phyloP scores from a whole-genome alignment of 2,113 vertebrate genomes.

The Gadus chalcogrammus region DNA sequence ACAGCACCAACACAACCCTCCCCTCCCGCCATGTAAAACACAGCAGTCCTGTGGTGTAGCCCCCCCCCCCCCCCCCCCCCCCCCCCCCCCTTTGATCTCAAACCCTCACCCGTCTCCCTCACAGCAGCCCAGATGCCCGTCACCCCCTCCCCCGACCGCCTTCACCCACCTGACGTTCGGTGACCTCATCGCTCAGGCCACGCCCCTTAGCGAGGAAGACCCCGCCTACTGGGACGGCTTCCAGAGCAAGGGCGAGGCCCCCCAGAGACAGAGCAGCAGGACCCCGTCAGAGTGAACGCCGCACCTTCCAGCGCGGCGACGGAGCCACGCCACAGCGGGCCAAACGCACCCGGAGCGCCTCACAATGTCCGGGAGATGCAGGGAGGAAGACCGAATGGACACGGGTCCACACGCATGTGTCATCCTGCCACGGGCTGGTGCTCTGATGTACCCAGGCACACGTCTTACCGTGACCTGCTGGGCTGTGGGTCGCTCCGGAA shows the following conservation, averaged over 20 bases:
- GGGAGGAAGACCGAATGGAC: neutral
- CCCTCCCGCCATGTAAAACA: neutral
- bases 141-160: slow-evolving; percentile 53
- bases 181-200: slow-evolving; percentile 82
- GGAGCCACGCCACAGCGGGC: slow-evolving; percentile 24
- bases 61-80: no score
- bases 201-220: slow-evolving; percentile 85
- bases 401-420: neutral
- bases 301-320: slow-evolving; percentile 2
- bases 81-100: no score
- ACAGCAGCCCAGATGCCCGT: slow-evolving; percentile 36
- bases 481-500: no score
- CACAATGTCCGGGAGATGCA: neutral
- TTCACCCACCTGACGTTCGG: slow-evolving; percentile 83
- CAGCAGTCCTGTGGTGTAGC: neutral
- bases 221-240: slow-evolving; percentile 86
- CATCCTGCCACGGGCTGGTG: neutral
- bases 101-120: neutral
- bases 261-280: slow-evolving; percentile 70
- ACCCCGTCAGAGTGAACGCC: slow-evolving; percentile 14
- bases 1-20: neutral
- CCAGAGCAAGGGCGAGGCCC: slow-evolving; percentile 79
- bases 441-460: neutral
- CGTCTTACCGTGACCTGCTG: no score
- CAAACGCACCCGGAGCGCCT: slow-evolving; percentile 16